Base-by-base conservation (phyloP, 2,797 vertebrate genomes). In the Pseudocheirus occidentalis region DNA sequence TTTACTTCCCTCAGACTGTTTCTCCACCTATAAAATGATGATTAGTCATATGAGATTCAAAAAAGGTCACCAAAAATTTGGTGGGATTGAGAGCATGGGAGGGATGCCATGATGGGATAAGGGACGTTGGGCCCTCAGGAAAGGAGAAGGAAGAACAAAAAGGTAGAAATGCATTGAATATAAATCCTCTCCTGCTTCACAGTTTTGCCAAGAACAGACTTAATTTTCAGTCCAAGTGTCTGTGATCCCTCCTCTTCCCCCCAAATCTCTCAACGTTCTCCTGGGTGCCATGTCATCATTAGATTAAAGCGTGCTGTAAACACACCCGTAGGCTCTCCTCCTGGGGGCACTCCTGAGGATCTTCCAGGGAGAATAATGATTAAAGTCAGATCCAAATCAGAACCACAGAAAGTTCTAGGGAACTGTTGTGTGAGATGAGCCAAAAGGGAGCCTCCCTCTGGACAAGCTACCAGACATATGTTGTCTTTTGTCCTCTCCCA, bases 21-120 rank as follows among this genome's bases (percentile, higher is more conserved):
- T 97, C 91, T 92, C 90, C 73, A 14, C 92, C 90, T 91, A 12
- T 90, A 57, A 57, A 94, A n/a, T 55, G 62, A 96, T 93, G 54
- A 55, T 54, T 93, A 10, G 52, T 55, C 14, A 46, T 2, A 24
- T 81, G 18, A 87, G 21, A 87, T 87, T 46, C 93, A 40, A 58
- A 93, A 55, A 91, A 92, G 31, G 46, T 89, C 66, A 31, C 50
- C 27, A 58, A 50, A 54, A 9, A 50, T 96, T 96, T 87, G 89
- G 53, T 93, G 94, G 14, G 90, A 34, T 34, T 91, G 87, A 94
- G 29, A 18, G 5, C 58, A 3, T 66, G 40, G 56, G 46, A 89
- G 10, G 34, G 7, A 34, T 52, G 18, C 58, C 58, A 56, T 50
- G 31, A 13, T 34, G 40, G n/a, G 21, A 87, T 50, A 27, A 24